Conservation (phyloP, 92 coral and sea anemone species). For the Paramuricea clavata region DNA sequence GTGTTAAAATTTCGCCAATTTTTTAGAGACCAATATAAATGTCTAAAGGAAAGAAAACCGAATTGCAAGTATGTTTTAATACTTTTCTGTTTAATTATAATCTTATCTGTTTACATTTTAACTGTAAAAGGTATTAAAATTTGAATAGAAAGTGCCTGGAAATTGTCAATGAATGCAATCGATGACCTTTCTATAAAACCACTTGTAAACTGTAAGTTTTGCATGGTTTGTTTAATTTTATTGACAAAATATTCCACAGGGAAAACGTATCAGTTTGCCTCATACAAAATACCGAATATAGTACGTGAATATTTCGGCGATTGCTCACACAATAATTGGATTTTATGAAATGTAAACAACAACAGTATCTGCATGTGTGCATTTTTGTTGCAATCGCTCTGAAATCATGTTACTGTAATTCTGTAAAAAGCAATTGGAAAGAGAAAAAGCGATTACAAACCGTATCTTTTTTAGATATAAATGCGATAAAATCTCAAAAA, state of each 20-base stretch:
- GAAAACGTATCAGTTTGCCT: background rate
- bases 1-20: background rate
- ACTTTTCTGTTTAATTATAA: background rate
- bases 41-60: slow-evolving; percentile 39
- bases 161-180: background rate
- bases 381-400: too few species aligned
- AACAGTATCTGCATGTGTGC: too few species aligned
- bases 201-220: background rate
- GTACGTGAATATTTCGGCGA: background rate
- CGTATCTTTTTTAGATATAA: too few species aligned
- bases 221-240: background rate
- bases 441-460: too few species aligned
- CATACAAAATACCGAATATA: too few species aligned
- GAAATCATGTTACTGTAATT: too few species aligned
- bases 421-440: too few species aligned
- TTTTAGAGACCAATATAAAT: background rate
- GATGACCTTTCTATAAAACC: background rate
- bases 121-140: background rate
- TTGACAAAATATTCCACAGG: background rate
- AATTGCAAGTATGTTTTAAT: slow-evolving; percentile 32
- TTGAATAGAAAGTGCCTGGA: background rate
- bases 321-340: background rate
- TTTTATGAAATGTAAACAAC: background rate
- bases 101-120: background rate
- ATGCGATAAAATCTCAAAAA: background rate